A percentile compares a stretch with the other conserved stretches of the same genome.
phyloP scores from a whole-genome alignment of 2,113 vertebrate species.

The Cinclus mexicanus region DNA sequence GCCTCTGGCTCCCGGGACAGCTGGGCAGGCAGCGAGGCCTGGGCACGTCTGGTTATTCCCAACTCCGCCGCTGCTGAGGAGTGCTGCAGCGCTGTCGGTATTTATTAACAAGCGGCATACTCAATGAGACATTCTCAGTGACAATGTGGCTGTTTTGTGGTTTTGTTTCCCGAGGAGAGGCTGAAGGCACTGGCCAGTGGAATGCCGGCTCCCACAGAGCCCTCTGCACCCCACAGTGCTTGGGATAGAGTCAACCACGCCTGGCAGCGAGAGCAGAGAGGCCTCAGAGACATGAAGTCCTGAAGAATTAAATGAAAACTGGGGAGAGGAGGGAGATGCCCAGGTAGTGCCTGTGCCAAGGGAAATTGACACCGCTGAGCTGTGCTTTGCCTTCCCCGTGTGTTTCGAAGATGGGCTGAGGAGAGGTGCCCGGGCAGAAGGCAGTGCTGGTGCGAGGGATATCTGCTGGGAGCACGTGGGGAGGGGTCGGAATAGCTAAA shows the following conservation, averaged over 20 bases:
- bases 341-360: accelerated
- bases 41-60: background rate
- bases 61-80: accelerated
- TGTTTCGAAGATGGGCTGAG: accelerated
- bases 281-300: background rate
- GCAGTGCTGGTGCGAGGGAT: background rate
- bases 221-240: background rate
- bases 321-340: background rate
- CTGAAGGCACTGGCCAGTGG: accelerated
- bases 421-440: background rate
- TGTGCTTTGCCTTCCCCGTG: accelerated
- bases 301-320: background rate
- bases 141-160: background rate
- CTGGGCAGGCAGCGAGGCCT: accelerated
- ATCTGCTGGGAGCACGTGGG: accelerated
- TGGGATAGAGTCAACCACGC: background rate
- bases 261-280: background rate
- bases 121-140: background rate
- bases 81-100: accelerated
- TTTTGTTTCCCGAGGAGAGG: background rate
- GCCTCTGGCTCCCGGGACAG: accelerated
- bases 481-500: background rate
- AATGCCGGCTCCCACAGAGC: background rate
- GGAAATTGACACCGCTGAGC: accelerated
- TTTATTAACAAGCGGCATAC: background rate